Evolutionary conservation across 2,797 vertebrate species (phyloP).

Genomic region (Denticeps clupeoides): DNA sequence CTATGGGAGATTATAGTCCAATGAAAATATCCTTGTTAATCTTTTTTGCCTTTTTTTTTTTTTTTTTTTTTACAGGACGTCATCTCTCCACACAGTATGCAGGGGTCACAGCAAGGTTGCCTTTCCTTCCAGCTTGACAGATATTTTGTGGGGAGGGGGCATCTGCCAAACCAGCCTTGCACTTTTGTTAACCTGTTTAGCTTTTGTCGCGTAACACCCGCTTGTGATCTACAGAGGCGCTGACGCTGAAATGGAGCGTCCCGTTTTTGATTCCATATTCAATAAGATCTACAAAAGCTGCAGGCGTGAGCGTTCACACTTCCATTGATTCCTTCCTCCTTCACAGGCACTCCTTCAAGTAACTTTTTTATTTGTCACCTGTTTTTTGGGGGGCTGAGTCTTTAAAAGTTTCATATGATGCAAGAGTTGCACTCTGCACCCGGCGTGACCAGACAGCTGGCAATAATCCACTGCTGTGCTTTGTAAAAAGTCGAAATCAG

Average conservation of each 20-base stretch:
- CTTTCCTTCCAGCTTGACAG: conserved; percentile 54
- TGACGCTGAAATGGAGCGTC: conserved; percentile 35
- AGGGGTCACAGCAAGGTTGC: conserved; percentile 80
- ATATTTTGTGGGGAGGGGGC: conserved; percentile 56
- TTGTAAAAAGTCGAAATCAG: no score
- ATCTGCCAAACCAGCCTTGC: conserved; percentile 53
- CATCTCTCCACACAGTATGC: conserved; percentile 73
- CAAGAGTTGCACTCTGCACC: no score
- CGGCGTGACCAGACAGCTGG: no score
- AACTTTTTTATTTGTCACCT: no score
- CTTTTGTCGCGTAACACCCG: conserved; percentile 33
- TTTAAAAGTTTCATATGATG: no score
- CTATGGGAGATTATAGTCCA: conserved; percentile 68
- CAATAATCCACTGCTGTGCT: no score
- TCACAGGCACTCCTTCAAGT: no score
- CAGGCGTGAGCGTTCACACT: conserved; percentile 15
- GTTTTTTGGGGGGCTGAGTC: no score
- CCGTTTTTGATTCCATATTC: conserved; percentile 48
- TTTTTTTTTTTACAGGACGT: conserved; percentile 83
- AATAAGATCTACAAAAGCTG: conserved; percentile 46
- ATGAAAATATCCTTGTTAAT: conserved; percentile 83
- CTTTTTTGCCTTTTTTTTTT: conserved; percentile 66
- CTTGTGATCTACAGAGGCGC: conserved; percentile 38
- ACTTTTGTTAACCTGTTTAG: conserved; percentile 52
- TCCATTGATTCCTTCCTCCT: neutral